Conservation (phyloP, 2,797 vertebrate species). For the Hemitrygon akajei region DNA sequence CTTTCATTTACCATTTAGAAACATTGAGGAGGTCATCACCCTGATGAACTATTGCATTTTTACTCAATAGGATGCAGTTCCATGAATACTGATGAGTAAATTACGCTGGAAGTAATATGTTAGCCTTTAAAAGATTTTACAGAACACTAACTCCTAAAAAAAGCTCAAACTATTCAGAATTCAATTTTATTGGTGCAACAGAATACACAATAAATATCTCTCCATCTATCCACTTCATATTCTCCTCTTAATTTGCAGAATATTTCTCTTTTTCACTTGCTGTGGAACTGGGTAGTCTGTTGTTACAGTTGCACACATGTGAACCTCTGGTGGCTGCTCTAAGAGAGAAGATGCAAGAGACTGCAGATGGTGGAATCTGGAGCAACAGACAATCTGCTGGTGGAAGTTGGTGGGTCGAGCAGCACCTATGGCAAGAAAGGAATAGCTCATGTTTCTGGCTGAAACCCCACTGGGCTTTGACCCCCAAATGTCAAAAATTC, state of each 20-base stretch:
- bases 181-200: neutral
- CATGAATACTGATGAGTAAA: neutral
- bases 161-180: neutral
- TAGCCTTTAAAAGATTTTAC: neutral
- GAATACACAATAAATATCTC: neutral
- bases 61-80: neutral
- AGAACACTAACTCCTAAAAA: neutral
- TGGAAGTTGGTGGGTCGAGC: no score
- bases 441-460: no score
- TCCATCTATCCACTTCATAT: neutral
- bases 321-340: no score
- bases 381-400: no score
- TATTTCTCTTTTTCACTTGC: neutral
- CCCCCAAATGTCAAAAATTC: no score
- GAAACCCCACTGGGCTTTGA: no score
- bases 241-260: neutral
- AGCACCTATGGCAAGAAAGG: no score
- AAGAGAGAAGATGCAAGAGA: no score
- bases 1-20: conserved; percentile 21
- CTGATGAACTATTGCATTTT: neutral
- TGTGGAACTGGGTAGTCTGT: neutral
- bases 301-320: neutral
- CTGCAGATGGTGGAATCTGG: no score
- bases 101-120: neutral
- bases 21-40: neutral